Percentiles rank a stretch among this genome's conserved stretches.
phyloP scores from a whole-genome alignment of 1,140 invertebrate species.

The Heterodera schachtii region DNA sequence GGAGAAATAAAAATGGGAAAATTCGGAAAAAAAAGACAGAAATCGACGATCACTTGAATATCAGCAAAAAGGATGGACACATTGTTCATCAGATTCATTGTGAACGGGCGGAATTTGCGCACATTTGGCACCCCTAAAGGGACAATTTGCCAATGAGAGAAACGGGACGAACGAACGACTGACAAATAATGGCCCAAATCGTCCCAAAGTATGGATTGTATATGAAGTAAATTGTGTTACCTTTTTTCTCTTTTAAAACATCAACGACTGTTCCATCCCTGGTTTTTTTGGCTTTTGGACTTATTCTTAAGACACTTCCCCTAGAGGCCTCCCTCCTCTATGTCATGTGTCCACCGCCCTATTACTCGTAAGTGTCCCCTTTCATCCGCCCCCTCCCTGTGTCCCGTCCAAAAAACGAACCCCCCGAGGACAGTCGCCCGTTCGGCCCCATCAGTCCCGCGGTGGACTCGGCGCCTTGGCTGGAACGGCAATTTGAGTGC shows the following conservation, averaged over 20 bases:
- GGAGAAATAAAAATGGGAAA: slow-evolving; percentile 68
- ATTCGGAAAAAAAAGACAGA: slow-evolving; percentile 84
- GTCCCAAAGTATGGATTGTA: background rate
- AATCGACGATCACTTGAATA: slow-evolving; percentile 14
- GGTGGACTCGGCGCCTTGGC: slow-evolving; percentile 47
- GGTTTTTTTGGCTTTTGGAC: too few species aligned
- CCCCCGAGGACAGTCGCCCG: slow-evolving; percentile 21
- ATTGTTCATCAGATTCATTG: slow-evolving; percentile 85
- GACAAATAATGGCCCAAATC: background rate
- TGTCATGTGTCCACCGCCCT: too few species aligned
- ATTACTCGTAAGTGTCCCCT: too few species aligned
- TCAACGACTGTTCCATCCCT: too few species aligned
- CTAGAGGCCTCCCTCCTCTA: too few species aligned
- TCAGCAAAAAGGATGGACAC: slow-evolving; percentile 76
- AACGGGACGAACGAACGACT: background rate
- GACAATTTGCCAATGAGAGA: background rate
- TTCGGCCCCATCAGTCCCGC: slow-evolving; percentile 40
- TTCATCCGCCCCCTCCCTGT: too few species aligned
- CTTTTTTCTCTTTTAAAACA: too few species aligned
- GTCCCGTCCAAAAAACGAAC: background rate
- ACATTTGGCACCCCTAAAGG: slow-evolving; percentile 53
- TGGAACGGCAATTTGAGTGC: slow-evolving; percentile 45
- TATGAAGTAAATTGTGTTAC: background rate
- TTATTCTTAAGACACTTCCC: too few species aligned
- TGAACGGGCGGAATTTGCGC: slow-evolving; percentile 83